Evolutionary conservation across 2,797 vertebrate species (phyloP), one percentile per base, ranked within the genome.

Genomic region (Heteromormyrus szaboi): DNA sequence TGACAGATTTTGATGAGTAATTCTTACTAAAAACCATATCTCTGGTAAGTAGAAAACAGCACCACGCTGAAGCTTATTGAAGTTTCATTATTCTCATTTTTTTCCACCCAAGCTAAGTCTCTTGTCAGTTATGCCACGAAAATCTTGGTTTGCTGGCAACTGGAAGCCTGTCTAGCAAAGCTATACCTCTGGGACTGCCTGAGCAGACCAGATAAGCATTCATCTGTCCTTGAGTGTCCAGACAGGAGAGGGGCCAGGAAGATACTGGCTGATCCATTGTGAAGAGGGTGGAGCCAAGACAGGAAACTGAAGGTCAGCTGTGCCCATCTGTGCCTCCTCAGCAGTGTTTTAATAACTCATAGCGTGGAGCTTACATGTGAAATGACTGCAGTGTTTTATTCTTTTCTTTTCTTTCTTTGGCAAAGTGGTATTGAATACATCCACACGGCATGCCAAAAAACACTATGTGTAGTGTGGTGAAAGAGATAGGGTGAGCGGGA

Each of bases 381-480:
- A 89, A 90, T 93, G 79, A 93, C 90, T 92, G 91, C 92, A 91
- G 89, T 84, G 89, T 90, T 91, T 83, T 33, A 72, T 59, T 22
- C 7, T 51, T 89, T 37, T 44, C 91, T 90, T 91, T 88, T 89
- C 62, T 65, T 91, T 89, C 79, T 89, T 93, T 92, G 93, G 93
- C 89, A 85, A 68, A 92, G 88, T 89, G 89, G 91, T 88, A 90
- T 86, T 89, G 89, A 89, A 41, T 51, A 41, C 92, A 46, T 88
- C 62, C 85, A 44, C 50, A 88, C 50, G 83, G 84, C 25, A 85
- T 72, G 88, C 79, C 88, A 87, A 91, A 92, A 93, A 72, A 72
- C 93, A 92, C 85, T 86, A 89, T 86, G 41, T 86, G 19, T 53
- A 25, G 59, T n/a, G 25, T 72, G 59, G 81, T 46, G 87, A 76